phyloP scores from a whole-genome alignment of 2,113 vertebrate genomes.

The Oncorhynchus clarkii region DNA sequence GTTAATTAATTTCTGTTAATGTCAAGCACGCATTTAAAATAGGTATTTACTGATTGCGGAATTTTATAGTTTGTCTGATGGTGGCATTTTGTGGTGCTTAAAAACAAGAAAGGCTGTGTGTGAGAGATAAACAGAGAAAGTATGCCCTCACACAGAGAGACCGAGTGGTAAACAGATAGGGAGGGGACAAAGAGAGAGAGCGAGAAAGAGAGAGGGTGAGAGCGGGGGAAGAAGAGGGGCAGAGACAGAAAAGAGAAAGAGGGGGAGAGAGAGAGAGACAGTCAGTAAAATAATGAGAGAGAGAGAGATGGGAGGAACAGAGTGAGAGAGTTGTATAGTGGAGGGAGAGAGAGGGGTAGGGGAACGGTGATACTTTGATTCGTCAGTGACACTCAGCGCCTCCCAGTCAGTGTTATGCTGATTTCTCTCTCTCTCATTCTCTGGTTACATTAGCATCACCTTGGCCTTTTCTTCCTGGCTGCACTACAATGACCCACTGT shows the following conservation, averaged over 20 bases:
- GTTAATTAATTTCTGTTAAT: not conserved
- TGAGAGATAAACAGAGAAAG: not conserved
- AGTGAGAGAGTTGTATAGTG: not conserved
- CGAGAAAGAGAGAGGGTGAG: not conserved
- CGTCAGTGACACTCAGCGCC: slow-evolving; percentile 48
- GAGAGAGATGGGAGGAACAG: not conserved
- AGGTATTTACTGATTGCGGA: not conserved
- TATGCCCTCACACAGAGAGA: not conserved
- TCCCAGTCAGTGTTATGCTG: slow-evolving; percentile 8
- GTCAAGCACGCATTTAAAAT: not conserved
- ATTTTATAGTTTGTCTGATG: too few species aligned
- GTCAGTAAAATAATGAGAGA: not conserved
- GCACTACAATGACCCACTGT: slow-evolving; percentile 31
- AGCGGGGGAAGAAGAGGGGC: not conserved
- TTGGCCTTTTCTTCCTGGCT: slow-evolving; percentile 20
- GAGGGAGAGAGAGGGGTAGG: too few species aligned
- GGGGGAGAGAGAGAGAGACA: not conserved
- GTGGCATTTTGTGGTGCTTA: not conserved
- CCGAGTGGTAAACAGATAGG: not conserved
- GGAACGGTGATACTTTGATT: slow-evolving; percentile 14
- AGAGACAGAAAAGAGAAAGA: not conserved
- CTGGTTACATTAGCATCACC: slow-evolving; percentile 26
- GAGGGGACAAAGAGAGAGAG: not conserved
- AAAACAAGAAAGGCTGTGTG: not conserved
- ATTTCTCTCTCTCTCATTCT: slow-evolving; percentile 4